phyloP scores from a whole-genome alignment of 1,140 invertebrate species.

The Trichogramma pretiosum region DNA sequence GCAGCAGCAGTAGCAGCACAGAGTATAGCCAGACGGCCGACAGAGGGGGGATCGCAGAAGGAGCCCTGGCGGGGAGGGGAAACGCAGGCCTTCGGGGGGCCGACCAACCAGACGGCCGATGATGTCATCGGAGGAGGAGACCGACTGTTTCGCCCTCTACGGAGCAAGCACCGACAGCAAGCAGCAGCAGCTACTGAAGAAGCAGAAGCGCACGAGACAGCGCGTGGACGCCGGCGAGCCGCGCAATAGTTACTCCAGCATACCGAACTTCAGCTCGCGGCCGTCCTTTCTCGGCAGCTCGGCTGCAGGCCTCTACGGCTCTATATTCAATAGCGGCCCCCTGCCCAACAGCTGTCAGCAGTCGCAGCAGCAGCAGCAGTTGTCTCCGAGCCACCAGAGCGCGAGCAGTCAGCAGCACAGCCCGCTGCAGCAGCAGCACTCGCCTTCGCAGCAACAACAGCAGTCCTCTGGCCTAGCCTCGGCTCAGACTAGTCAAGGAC shows the following conservation, averaged over 20 bases:
- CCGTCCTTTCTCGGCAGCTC: conserved; percentile 71
- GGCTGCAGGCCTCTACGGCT: conserved; percentile 67
- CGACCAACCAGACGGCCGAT: conserved; percentile 59
- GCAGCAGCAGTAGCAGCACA: not conserved
- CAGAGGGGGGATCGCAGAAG: conserved; percentile 44
- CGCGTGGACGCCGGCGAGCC: conserved; percentile 89
- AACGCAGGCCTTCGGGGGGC: conserved; percentile 46
- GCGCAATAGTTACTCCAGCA: conserved; percentile 83
- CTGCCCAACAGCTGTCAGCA: conserved; percentile 8
- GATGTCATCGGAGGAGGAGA: conserved; percentile 93
- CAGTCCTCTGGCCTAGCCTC: not conserved
- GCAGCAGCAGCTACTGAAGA: conserved; percentile 71
- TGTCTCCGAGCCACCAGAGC: conserved; percentile 21
- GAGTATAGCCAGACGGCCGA: conserved; percentile 13
- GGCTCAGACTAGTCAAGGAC: not conserved
- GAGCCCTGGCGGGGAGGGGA: conserved; percentile 46
- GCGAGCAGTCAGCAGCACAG: not conserved
- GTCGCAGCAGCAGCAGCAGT: conserved; percentile 24
- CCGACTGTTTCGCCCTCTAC: conserved; percentile 80
- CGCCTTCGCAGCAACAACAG: conserved; percentile 23
- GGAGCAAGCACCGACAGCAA: conserved; percentile 54
- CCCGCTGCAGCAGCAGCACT: not conserved
- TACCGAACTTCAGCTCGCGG: conserved; percentile 76
- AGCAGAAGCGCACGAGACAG: conserved; percentile 83
- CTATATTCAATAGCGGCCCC: conserved; percentile 51